Percentiles rank a stretch among this genome's conserved stretches.
These are phyloP conservation scores for Anthophora plumipes DNA, from an alignment of 2,888 invertebrate species.

Conservation along the genomic window DNA sequence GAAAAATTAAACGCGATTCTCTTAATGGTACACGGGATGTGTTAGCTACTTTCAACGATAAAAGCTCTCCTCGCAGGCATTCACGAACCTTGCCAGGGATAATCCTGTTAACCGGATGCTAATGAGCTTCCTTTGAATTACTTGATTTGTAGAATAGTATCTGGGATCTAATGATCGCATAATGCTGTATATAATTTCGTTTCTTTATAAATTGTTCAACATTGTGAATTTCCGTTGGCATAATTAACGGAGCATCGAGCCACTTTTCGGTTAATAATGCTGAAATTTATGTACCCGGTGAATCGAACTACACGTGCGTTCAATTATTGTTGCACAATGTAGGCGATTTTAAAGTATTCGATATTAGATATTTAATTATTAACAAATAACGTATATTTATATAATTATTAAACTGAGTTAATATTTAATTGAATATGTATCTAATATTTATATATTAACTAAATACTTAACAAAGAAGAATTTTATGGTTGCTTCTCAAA, in stretches of 20 bases:
- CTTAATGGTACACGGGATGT: not conserved
- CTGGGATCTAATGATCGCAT: not conserved
- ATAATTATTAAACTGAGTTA: no score
- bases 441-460: no score
- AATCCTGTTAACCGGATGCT: slow-evolving; percentile 12
- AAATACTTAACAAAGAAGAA: no score
- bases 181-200: not conserved
- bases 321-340: not conserved
- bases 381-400: no score
- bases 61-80: not conserved
- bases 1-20: not conserved
- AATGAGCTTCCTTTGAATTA: slow-evolving; percentile 18
- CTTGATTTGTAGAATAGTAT: slow-evolving; percentile 17
- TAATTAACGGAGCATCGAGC: not conserved
- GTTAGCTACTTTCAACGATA: not conserved
- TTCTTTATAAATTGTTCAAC: not conserved
- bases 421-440: no score
- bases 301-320: not conserved
- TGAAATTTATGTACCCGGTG: not conserved
- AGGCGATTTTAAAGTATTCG: not conserved
- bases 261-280: not conserved
- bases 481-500: no score
- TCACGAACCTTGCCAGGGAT: not conserved
- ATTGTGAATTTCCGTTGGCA: not conserved
- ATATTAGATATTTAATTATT: no score